Base-by-base conservation (phyloP, 2,797 vertebrate genomes). In the Sphaeramia orbicularis region DNA sequence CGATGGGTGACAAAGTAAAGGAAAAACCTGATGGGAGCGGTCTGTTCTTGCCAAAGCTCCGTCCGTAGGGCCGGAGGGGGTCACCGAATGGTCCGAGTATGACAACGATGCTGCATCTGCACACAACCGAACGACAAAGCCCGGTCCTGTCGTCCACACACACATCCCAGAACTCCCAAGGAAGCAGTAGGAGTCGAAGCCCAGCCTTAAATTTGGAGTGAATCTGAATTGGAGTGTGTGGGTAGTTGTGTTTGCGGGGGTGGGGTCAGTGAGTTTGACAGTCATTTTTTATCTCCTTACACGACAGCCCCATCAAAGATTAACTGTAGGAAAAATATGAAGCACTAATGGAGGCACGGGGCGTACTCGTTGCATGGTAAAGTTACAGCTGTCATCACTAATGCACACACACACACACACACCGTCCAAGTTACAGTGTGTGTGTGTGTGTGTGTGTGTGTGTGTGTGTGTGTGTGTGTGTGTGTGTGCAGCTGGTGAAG, bases 281-380 rank as follows among this genome's bases (percentile, higher is more conserved):
- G 80, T 51, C 69, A 52, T 35, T 50, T 77, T 50, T 56, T 40
- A 66, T 78, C 63, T 60, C 52, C 35, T 40, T 50, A 74, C 80
- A 83, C 1, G 80, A 80, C 72, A 66, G 68, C 51, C 18, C 43
- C 65, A 84, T 86, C 57, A 86, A 84, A 81, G 67, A 78, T 86
- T 86, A 76, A 86, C 30, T 42, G 62, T 59, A 43, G 65, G 44
- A 13, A 54, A 82, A 71, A 62, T 47, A 56, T 12, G 65, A 71
- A 37, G 48, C 73, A 60, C 76, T 86, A 84, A 82, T 76, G 81
- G 76, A 75, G 68, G 65, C 51, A 71, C 27, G 8, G 24, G 9
- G 51, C 56, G 67, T 58, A 35, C 60, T 66, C 32, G 4, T 41
- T 16, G 62, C 59, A 42, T 27, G 56, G 56, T 41, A 44, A 61